phyloP scores from a whole-genome alignment of 2,113 vertebrate genomes.

The Oncorhynchus nerka region DNA sequence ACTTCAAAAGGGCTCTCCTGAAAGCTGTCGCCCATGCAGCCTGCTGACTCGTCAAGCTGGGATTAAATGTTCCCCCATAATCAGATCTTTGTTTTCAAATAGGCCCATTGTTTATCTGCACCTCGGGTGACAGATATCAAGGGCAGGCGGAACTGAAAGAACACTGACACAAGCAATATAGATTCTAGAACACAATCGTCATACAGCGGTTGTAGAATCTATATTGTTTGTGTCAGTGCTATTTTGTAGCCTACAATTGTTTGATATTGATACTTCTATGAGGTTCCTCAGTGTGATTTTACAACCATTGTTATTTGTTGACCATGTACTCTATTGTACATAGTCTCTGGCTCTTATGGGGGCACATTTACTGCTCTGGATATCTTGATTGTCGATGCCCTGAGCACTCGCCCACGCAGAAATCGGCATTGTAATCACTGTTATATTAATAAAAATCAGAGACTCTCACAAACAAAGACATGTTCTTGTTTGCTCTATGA shows the following conservation, averaged over 20 bases:
- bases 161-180: conserved; percentile 26
- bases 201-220: too few relatives aligned
- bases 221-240: too few relatives aligned
- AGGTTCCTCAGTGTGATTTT: background rate
- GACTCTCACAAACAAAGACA: too few relatives aligned
- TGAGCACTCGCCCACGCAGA: background rate
- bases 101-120: conserved; percentile 70
- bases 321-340: background rate
- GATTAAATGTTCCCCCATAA: conserved; percentile 71
- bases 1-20: conserved; percentile 72
- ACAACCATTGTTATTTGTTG: background rate
- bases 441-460: too few relatives aligned
- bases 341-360: background rate
- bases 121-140: conserved; percentile 66
- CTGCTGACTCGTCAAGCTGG: conserved; percentile 71
- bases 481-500: too few relatives aligned
- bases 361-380: background rate
- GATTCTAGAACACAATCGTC: background rate
- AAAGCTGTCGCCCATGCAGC: conserved; percentile 63
- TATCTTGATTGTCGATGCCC: background rate
- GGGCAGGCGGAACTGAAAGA: conserved; percentile 31
- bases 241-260: background rate
- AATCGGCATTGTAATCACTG: too few relatives aligned
- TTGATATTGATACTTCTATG: background rate
- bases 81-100: conserved; percentile 77